Conservation (phyloP, 2,113 vertebrate species). For the Triplophysa dalaica region DNA sequence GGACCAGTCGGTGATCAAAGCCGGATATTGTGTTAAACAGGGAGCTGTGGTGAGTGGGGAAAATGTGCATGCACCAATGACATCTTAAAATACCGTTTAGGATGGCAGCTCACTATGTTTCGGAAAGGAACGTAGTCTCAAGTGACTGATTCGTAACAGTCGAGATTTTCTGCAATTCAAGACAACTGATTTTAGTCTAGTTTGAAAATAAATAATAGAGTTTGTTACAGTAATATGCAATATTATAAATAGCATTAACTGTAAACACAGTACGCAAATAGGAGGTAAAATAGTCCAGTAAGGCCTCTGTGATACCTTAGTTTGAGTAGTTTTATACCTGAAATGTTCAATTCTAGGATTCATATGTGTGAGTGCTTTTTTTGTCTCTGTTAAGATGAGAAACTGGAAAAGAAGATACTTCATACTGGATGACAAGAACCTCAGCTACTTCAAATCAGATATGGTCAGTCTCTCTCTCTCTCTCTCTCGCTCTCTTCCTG, state of each 20-base stretch:
- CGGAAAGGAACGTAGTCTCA: background rate
- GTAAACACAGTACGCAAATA: too few relatives aligned
- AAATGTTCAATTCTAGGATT: background rate
- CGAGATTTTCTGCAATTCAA: too few relatives aligned
- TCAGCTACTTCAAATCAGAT: constrained; percentile 95
- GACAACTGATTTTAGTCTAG: too few relatives aligned
- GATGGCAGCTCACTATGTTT: background rate
- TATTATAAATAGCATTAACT: too few relatives aligned
- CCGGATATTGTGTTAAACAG: constrained; percentile 93
- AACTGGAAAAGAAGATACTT: constrained; percentile 98
- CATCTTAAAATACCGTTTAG: background rate
- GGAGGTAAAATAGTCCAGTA: too few relatives aligned
- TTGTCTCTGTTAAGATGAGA: constrained; percentile 83
- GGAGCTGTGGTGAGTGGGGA: constrained; percentile 88
- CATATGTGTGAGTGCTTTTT: background rate
- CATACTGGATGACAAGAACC: constrained; percentile 87
- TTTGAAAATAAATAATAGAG: too few relatives aligned
- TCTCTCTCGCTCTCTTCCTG: constrained; percentile 4
- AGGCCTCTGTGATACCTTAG: too few relatives aligned
- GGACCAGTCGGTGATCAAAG: constrained; percentile 86
- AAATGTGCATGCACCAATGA: background rate
- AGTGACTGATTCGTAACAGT: too few relatives aligned
- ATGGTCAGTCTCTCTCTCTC: constrained; percentile 74
- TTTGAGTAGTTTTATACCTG: too few relatives aligned
- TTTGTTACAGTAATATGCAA: too few relatives aligned